Evolutionary conservation across 2,113 vertebrate genomes (phyloP), one percentile per base, ranked within the genome.

Genomic region (Pycnonotus jocosus): DNA sequence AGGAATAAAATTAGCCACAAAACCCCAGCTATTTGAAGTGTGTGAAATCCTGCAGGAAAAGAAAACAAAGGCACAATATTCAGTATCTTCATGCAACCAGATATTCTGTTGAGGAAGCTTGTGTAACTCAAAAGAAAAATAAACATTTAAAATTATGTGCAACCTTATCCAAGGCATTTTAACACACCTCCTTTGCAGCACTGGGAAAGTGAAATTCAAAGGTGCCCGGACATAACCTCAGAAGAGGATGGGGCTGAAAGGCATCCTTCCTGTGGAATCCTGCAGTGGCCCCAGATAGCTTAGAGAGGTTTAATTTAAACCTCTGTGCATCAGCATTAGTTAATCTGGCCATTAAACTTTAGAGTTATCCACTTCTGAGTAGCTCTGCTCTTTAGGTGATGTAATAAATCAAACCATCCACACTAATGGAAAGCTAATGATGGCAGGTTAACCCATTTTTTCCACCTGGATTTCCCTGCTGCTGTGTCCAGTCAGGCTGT

Each of bases 341-440:
- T 96, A 91, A 91, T 91, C 92, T 93, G 54, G 70, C 74, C 84
- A 91, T 94, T 96, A 91, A 95, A 93, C 42, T 85, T 92, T 16
- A 92, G 89, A 89, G 90, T 91, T 91, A 88, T 47, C 93, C 50
- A 77, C 78, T 95, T 93, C 50, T 94, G 91, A 96, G 88, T n/a
- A 88, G 95, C 89, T 92, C 48, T 86, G 90, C 93, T 95, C 91
- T 93, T 95, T 73, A 88, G 84, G 66, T 86, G 66, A 92, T 91
- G 35, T 12, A 91, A 93, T 96, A 94, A 95, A 96, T 95, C 92
- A 96, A 88, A 81, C 31, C 58, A 70, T 51, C 58, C 81, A 58
- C 30, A 0, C 78, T 97, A 96, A 95, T 93, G 62, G 84, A 86
- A 93, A 96, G 35, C 50, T 94, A 95, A 96, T 93, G 85, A 97